Percentiles rank a stretch among this genome's conserved stretches.
These are phyloP conservation scores for Drosophila repleta DNA, from an alignment of 1,140 invertebrate species.

Conservation along the genomic window DNA sequence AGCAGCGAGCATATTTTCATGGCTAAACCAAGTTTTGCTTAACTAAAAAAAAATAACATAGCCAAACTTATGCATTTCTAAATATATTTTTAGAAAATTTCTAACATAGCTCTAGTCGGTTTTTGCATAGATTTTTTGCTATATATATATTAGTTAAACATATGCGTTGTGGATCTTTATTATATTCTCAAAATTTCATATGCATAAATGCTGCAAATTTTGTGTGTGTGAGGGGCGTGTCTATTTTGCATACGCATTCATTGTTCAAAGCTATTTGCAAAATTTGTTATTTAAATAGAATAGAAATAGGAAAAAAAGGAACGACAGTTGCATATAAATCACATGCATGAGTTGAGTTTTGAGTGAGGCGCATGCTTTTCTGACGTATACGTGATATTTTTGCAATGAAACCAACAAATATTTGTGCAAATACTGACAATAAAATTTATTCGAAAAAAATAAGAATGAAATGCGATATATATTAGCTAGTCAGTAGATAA, in stretches of 20 bases:
- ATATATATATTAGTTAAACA: slow-evolving; percentile 40
- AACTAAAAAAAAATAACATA: not conserved
- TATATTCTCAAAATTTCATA: slow-evolving; percentile 72
- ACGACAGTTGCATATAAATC: slow-evolving; percentile 58
- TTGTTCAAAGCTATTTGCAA: slow-evolving; percentile 52
- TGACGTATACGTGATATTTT: slow-evolving; percentile 47
- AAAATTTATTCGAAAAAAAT: not conserved
- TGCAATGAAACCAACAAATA: slow-evolving; percentile 9
- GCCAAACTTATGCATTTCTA: no score
- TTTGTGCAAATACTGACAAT: not conserved
- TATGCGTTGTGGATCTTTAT: slow-evolving; percentile 52
- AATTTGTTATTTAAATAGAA: slow-evolving; percentile 69
- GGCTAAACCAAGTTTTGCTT: slow-evolving; percentile 11
- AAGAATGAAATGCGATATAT: slow-evolving; percentile 6
- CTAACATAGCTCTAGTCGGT: not conserved
- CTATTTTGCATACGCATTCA: slow-evolving; percentile 56
- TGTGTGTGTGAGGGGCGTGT: slow-evolving; percentile 3
- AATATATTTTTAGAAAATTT: not conserved
- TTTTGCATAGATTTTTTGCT: not conserved
- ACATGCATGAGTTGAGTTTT: slow-evolving; percentile 35
- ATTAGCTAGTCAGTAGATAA: not conserved
- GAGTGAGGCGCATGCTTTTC: slow-evolving; percentile 18
- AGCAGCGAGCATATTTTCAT: slow-evolving; percentile 31
- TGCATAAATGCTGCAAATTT: slow-evolving; percentile 51
- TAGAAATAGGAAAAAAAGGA: slow-evolving; percentile 4